Evolutionary conservation across 64 coral and sea anemone genomes (phyloP), one percentile per base, ranked within the genome.

Genomic region (Dendrophyllia cribrosa): DNA sequence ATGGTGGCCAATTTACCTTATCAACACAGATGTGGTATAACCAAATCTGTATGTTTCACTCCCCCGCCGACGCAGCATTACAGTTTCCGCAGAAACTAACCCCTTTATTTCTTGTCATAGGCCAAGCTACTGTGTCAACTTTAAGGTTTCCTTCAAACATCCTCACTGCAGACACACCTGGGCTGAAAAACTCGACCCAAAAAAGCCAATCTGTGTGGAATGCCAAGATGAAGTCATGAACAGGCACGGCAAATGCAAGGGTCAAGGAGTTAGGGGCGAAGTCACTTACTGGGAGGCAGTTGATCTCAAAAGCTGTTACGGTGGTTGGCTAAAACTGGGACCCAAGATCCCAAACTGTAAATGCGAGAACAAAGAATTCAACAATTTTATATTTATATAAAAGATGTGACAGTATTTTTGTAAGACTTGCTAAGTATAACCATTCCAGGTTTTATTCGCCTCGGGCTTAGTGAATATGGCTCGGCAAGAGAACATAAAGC

Each of bases 341-440:
- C 95, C 88, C 70, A 82, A 51, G 73, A 90, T 97, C 44, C 23
- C 74, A 24, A 75, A 84, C n/a, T 97, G 95, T 69, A 53, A 88
- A 67, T 97, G 95, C 55, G 59, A 86, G 16, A 77, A 92, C 55
- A n/a, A 91, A 61, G 66, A 66, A 19, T 97, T 97, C 68, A 97
- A 91, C 58, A 97, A 94, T 70, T 97, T 94, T n/a, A 97, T 94
- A 71, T 97, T 97, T 94, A 89, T 97, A 94, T 97, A 75, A 91
- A 72, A 20, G 51, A n/a, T 21, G 15, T 11, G 5, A n/a, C 65
- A 72, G 8, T 59, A 23, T 12, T 74, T 34, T 51, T 72, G 1
- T 56, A 25, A 17, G 10, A 72, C 70, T 72, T 72, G 25, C 25
- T 72, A 24, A 13, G 25, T 72, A 72, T 13, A 44, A 16, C 66